These are phyloP conservation scores for Perca fluviatilis DNA, from an alignment of 2,113 vertebrate species.

Conservation along the genomic window DNA sequence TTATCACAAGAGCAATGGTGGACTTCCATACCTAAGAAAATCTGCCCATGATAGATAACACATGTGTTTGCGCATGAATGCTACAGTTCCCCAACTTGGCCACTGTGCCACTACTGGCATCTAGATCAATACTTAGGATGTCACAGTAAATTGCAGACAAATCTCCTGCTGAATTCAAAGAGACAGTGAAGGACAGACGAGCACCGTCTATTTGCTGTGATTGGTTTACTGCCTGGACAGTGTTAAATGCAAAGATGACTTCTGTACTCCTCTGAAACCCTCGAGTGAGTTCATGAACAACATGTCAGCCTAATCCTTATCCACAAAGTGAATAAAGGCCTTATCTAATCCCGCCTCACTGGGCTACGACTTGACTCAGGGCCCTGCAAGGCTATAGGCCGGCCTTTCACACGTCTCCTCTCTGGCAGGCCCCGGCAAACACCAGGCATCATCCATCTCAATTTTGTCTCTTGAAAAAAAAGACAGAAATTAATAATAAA, in stretches of 20 bases:
- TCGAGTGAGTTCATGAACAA: constrained; percentile 38
- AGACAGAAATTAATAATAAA: constrained; percentile 75
- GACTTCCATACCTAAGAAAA: constrained; percentile 29
- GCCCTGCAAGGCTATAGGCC: constrained; percentile 3
- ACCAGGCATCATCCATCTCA: constrained; percentile 73
- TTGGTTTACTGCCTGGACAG: constrained; percentile 2
- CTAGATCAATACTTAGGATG: constrained; percentile 34
- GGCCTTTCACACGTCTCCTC: constrained; percentile 20
- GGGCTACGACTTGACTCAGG: constrained; percentile 20
- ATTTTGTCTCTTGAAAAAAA: constrained; percentile 58
- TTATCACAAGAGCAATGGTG: constrained; percentile 32
- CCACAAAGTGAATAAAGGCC: constrained; percentile 44
- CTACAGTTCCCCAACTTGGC: not conserved
- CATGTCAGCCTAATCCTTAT: constrained; percentile 39
- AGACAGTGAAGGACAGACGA: constrained; percentile 24
- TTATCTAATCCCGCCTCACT: constrained; percentile 52
- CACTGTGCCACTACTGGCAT: not conserved
- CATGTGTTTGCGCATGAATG: constrained; percentile 12
- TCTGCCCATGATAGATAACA: constrained; percentile 45
- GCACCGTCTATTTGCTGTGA: not conserved
- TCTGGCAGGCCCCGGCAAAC: constrained; percentile 1
- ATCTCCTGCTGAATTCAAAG: constrained; percentile 29
- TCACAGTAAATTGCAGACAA: constrained; percentile 47
- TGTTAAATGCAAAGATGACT: constrained; percentile 24
- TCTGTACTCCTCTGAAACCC: constrained; percentile 24